Conservation (phyloP, 1,140 invertebrate species). For the Phymastichus coffea region DNA sequence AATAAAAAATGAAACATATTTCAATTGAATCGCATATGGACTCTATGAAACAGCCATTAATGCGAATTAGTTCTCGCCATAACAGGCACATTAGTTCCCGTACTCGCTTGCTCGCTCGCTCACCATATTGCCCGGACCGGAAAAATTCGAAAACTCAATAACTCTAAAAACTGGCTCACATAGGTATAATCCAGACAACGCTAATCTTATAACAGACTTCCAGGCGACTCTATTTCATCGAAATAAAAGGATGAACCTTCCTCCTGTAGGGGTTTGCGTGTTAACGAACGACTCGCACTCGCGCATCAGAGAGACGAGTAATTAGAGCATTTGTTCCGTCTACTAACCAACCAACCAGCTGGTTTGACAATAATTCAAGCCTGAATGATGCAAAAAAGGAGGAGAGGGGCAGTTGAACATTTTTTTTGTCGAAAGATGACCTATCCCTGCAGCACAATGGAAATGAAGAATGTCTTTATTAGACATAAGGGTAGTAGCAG, state of each 20-base stretch:
- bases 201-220: no score
- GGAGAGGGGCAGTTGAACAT: no score
- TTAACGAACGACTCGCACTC: neutral
- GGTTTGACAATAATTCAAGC: no score
- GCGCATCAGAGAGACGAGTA: constrained; percentile 29
- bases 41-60: constrained; percentile 2
- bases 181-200: constrained; percentile 8
- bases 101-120: neutral
- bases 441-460: no score
- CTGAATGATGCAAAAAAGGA: no score
- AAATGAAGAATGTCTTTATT: constrained; percentile 56
- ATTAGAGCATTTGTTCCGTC: constrained; percentile 37
- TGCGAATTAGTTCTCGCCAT: constrained; percentile 3
- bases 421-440: no score
- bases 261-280: neutral
- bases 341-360: neutral
- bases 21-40: no score
- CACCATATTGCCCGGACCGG: constrained; percentile 6
- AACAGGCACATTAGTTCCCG: no score
- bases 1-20: no score
- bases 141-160: constrained; percentile 2
- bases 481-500: no score
- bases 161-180: neutral
- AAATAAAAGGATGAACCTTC: constrained; percentile 21
- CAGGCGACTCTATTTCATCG: constrained; percentile 12